Conservation (phyloP, 2,797 vertebrate species). For the Myoxocephalus aenaeus region DNA sequence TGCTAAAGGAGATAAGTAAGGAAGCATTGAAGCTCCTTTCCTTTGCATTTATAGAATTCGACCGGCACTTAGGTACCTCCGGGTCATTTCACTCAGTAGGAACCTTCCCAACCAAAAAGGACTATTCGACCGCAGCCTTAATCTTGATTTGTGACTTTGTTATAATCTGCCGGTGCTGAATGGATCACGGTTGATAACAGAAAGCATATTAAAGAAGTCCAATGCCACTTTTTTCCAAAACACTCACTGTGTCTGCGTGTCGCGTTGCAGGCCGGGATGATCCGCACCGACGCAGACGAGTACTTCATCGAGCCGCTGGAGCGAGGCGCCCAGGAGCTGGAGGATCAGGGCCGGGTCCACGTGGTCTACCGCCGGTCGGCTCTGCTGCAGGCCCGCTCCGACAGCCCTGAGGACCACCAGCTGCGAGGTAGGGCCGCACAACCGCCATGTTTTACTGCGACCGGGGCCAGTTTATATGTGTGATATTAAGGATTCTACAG, state of each 20-base stretch:
- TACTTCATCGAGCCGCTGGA: slow-evolving; percentile 98
- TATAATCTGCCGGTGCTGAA: neutral
- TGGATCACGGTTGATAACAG: neutral
- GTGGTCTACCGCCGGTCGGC: slow-evolving; percentile 94
- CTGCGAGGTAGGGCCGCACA: slow-evolving; percentile 67
- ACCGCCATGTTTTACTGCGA: accelerated
- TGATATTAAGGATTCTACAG: too few species aligned
- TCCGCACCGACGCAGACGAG: slow-evolving; percentile 92
- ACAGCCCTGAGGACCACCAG: slow-evolving; percentile 83
- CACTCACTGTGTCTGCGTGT: neutral
- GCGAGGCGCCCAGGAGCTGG: slow-evolving; percentile 91
- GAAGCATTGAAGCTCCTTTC: too few species aligned
- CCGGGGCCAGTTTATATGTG: neutral
- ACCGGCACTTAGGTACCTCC: too few species aligned
- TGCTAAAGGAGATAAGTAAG: too few species aligned
- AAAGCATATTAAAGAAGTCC: neutral
- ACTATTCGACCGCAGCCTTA: too few species aligned
- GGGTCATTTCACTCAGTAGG: too few species aligned
- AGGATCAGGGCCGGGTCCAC: slow-evolving; percentile 92
- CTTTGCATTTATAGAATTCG: too few species aligned
- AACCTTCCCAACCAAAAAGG: too few species aligned
- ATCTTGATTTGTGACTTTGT: neutral
- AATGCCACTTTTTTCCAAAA: neutral
- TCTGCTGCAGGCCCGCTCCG: slow-evolving; percentile 70
- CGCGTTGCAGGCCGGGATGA: slow-evolving; percentile 93